These are phyloP conservation scores for Cenopis cana DNA, from an alignment of 2,888 invertebrate species.

Conservation along the genomic window DNA sequence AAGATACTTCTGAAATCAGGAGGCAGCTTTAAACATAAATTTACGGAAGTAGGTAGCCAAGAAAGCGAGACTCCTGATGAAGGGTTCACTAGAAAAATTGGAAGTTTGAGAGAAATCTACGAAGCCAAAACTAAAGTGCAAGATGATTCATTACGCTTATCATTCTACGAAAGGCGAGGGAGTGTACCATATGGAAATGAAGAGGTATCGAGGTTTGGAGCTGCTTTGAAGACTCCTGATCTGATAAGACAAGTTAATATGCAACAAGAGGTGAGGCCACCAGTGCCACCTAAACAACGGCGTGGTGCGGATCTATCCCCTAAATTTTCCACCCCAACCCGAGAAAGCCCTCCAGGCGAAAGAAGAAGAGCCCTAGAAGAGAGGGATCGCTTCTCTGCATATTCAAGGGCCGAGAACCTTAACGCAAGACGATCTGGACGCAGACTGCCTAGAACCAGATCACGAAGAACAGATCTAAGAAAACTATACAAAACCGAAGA, in stretches of 20 bases:
- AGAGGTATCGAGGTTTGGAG: constrained; percentile 66
- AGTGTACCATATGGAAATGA: constrained; percentile 69
- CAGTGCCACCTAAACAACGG: constrained; percentile 74
- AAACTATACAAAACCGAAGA: constrained; percentile 86
- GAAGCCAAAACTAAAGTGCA: constrained; percentile 87
- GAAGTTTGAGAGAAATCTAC: constrained; percentile 91
- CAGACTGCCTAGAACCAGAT: constrained; percentile 72
- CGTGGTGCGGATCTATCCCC: constrained; percentile 62
- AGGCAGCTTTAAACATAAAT: constrained; percentile 89
- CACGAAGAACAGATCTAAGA: constrained; percentile 72
- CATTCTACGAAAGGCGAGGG: constrained; percentile 70
- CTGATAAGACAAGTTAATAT: constrained; percentile 66
- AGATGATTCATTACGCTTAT: constrained; percentile 57
- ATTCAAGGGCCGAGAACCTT: constrained; percentile 67
- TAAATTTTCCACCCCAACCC: constrained; percentile 60
- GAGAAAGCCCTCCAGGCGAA: constrained; percentile 70
- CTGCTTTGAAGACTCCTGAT: constrained; percentile 67
- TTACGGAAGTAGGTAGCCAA: constrained; percentile 63
- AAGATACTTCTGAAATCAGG: constrained; percentile 87
- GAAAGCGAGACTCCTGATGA: constrained; percentile 64
- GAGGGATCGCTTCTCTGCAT: constrained; percentile 68
- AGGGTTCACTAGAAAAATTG: constrained; percentile 86
- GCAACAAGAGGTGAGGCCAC: constrained; percentile 71
- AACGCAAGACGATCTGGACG: constrained; percentile 74
- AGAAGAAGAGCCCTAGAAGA: constrained; percentile 70